Evolutionary conservation across 1,140 invertebrate species (phyloP), one percentile per base, ranked within the genome.

Genomic region (Copidosoma floridanum): DNA sequence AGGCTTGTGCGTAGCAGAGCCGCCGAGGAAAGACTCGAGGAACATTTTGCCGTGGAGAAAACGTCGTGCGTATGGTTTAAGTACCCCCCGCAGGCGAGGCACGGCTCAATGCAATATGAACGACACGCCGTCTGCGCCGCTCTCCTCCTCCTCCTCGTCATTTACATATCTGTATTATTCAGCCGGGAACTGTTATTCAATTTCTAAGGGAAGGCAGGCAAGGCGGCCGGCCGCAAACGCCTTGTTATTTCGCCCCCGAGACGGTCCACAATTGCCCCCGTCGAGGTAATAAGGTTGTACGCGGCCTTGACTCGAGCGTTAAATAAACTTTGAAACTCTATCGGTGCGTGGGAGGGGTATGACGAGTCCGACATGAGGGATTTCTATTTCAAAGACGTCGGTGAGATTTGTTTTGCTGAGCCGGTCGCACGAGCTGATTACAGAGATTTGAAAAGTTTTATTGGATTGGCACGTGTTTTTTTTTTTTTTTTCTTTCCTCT

Each of bases 151-250:
- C n/a, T 26, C 51, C 18, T 20, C 61, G 51, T 57, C 73, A 78
- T 79, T 77, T 79, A 73, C 76, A 76, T 78, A 77, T 72, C 75
- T 78, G 68, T 79, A 78, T 79, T 79, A 79, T 78, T 79, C 75
- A 78, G 76, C 67, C 69, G 69, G 70, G 48, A 32, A 69, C 71
- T 76, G 71, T 77, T 79, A 79, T 78, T 78, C 74, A 79, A 79
- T 79, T 78, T 75, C 74, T 71, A 40, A 41, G n/a, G n/a, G n/a
- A n/a, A n/a, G n/a, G n/a, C n/a, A n/a, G n/a, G n/a, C n/a, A n/a
- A n/a, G n/a, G n/a, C n/a, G n/a, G 44, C 43, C 59, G 68, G 71
- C 73, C 71, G 70, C 72, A 70, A 75, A 74, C 72, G 71, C 71
- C 72, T 76, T 76, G 74, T 75, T 76, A 76, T 75, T 76, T 76